Conservation (phyloP, 1,140 invertebrate species). For the Trichoplusia ni region DNA sequence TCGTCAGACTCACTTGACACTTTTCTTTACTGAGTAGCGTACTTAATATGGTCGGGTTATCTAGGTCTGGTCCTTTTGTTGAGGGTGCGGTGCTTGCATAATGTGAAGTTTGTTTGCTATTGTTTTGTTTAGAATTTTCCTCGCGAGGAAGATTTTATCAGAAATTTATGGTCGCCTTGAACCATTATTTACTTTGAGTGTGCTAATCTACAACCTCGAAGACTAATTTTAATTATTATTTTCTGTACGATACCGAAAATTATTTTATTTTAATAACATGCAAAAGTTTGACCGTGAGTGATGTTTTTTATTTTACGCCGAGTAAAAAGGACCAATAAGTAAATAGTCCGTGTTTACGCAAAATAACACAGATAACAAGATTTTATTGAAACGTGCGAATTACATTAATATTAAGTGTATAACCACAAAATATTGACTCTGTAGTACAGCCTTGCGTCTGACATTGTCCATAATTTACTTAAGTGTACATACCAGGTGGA, state of each 20-base stretch:
- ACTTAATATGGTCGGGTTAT: not conserved
- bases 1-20: not conserved
- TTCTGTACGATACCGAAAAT: not conserved
- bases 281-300: no score
- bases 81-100: constrained; percentile 45
- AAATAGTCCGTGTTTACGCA: not conserved
- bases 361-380: not conserved
- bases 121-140: constrained; percentile 34
- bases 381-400: not conserved
- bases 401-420: not conserved
- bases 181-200: not conserved
- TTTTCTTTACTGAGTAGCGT: not conserved
- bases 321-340: not conserved
- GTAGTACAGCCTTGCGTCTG: not conserved
- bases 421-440: not conserved
- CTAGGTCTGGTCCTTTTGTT: constrained; percentile 20
- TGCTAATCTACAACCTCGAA: not conserved
- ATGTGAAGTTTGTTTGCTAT: constrained; percentile 27
- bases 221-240: no score
- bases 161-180: constrained; percentile 11
- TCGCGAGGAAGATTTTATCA: constrained; percentile 20
- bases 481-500: not conserved
- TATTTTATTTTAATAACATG: no score
- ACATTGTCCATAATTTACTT: not conserved
- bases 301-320: no score